Evolutionary conservation across 2,113 vertebrate species (phyloP).

Genomic region (Scalopus aquaticus): DNA sequence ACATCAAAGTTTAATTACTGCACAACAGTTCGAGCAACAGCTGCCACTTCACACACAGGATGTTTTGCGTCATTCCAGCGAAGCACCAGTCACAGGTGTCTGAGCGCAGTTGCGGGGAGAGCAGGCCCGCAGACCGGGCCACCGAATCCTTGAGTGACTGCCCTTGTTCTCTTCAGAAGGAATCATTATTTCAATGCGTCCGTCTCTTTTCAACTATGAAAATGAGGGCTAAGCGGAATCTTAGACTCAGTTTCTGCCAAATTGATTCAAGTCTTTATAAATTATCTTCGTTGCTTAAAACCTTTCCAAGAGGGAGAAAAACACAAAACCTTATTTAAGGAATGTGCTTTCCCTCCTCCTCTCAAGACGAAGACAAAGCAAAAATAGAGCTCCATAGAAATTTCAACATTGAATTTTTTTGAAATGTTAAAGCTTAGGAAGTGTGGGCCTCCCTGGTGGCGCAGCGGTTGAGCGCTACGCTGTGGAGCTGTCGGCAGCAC

Average conservation of each 20-base stretch:
- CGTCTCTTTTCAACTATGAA: background rate
- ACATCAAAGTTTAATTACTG: background rate
- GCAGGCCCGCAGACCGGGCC: background rate
- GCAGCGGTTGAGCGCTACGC: too few relatives aligned
- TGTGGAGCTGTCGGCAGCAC: too few relatives aligned
- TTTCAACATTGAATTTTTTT: slow-evolving; percentile 8
- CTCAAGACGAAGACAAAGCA: background rate
- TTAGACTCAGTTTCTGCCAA: background rate
- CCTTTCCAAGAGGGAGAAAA: background rate
- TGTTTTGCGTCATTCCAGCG: background rate
- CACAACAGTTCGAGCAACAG: background rate
- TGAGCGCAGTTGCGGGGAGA: too few relatives aligned
- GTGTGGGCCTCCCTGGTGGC: too few relatives aligned
- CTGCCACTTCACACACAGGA: background rate
- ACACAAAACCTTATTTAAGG: background rate
- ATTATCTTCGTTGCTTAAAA: background rate
- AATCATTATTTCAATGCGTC: background rate
- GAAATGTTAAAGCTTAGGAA: background rate
- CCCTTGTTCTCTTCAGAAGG: background rate
- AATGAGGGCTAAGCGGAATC: background rate
- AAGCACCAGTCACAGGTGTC: fast-evolving
- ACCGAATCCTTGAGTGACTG: background rate
- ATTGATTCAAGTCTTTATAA: background rate
- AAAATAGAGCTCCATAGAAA: slow-evolving; percentile 37
- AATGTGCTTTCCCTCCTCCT: background rate